A percentile compares a stretch with the other conserved stretches of the same genome.
Conservation (phyloP, 2,113 vertebrate species). For the Nerophis lumbriciformis region DNA sequence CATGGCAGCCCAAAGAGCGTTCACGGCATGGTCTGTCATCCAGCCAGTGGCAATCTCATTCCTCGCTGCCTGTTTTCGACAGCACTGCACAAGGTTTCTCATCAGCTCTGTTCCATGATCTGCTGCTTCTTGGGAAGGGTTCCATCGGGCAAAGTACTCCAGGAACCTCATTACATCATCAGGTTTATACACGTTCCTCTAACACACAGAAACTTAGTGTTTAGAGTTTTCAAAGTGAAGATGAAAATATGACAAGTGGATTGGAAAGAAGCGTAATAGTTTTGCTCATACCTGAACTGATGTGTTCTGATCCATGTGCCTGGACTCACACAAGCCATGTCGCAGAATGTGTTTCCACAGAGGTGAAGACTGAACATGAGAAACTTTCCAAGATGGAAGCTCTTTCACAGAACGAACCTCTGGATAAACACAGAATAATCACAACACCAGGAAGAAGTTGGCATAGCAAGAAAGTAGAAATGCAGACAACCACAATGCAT, state of each 20-base stretch:
- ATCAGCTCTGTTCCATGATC: conserved; percentile 83
- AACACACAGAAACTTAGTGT: conserved; percentile 4
- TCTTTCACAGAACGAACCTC: conserved; percentile 77
- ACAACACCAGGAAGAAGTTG: no score
- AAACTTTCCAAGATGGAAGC: conserved; percentile 77
- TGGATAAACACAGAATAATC: conserved; percentile 42
- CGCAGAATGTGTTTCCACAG: conserved; percentile 92
- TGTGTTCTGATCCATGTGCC: conserved; percentile 5
- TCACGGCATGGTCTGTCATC: conserved; percentile 92
- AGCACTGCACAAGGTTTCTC: conserved; percentile 81
- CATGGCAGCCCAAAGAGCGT: conserved; percentile 93
- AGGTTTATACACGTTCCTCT: conserved; percentile 69
- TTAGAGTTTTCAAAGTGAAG: background rate
- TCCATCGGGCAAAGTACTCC: conserved; percentile 85
- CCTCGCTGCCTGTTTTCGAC: conserved; percentile 85
- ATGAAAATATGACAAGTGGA: background rate
- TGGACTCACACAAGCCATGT: conserved; percentile 76
- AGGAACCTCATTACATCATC: conserved; percentile 79
- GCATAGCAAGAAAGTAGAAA: no score
- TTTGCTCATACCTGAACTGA: conserved; percentile 39
- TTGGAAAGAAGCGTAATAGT: background rate
- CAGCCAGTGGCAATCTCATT: conserved; percentile 84
- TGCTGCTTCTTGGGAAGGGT: conserved; percentile 79
- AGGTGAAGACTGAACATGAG: conserved; percentile 82
- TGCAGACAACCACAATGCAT: no score